Evolutionary conservation across 2,888 invertebrate species (phyloP).

Genomic region (Litoditis marina): DNA sequence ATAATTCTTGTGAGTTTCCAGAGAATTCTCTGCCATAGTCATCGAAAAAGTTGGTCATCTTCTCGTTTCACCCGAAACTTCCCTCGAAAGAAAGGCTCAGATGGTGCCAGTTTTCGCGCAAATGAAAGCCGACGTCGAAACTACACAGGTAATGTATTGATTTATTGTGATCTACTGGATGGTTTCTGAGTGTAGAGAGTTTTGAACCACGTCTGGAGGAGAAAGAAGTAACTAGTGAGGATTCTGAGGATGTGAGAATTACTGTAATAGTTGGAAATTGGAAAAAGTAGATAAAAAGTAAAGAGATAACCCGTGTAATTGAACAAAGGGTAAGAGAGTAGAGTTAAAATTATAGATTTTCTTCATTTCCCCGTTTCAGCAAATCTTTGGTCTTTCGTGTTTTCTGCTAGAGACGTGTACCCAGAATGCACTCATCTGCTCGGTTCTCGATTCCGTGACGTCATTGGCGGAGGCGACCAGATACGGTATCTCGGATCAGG

Average conservation of each 20-base stretch:
- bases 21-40: constrained; percentile 75
- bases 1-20: constrained; percentile 2
- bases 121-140: constrained; percentile 23
- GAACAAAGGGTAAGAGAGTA: too few relatives aligned
- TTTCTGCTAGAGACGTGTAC: constrained; percentile 18
- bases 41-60: constrained; percentile 90
- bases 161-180: too few relatives aligned
- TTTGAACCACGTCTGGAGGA: too few relatives aligned
- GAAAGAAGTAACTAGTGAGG: too few relatives aligned
- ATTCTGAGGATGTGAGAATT: too few relatives aligned
- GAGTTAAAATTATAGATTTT: not conserved
- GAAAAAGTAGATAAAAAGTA: too few relatives aligned
- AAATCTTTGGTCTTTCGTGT: constrained; percentile 21
- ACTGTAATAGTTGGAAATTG: too few relatives aligned
- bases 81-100: constrained; percentile 84
- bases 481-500: constrained; percentile 34
- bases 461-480: constrained; percentile 30
- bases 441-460: constrained; percentile 28
- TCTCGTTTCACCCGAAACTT: constrained; percentile 87
- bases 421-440: constrained; percentile 18
- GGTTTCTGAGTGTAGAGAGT: too few relatives aligned
- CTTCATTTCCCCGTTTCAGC: constrained; percentile 3
- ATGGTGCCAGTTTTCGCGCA: constrained; percentile 85
- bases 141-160: constrained; percentile 11
- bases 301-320: too few relatives aligned